Conservation (phyloP, 1,140 invertebrate species). For the Brachionus sp. region DNA sequence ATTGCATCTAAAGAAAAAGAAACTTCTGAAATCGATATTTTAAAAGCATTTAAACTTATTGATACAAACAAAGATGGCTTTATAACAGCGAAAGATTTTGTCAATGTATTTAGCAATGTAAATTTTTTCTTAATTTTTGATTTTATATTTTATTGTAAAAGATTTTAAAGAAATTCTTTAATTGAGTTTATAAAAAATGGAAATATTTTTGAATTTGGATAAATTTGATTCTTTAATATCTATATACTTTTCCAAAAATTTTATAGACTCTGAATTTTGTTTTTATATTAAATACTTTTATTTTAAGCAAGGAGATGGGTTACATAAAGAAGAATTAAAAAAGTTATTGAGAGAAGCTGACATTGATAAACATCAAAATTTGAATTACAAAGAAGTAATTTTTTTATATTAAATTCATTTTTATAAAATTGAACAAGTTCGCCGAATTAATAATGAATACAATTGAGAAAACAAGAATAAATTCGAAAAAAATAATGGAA, state of each 20-base stretch:
- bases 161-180: too few relatives aligned
- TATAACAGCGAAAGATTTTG: neutral
- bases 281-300: neutral
- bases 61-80: slow-evolving; percentile 13
- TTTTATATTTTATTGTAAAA: too few relatives aligned
- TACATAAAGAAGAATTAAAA: neutral
- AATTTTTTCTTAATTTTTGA: neutral
- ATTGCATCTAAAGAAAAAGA: neutral
- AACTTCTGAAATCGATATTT: neutral
- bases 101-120: neutral
- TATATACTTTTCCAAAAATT: too few relatives aligned
- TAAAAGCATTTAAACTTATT: slow-evolving; percentile 21
- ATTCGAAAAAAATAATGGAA: neutral
- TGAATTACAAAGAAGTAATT: slow-evolving; percentile 3
- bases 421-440: neutral
- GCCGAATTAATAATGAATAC: neutral
- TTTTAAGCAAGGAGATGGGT: neutral
- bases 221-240: too few relatives aligned
- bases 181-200: too few relatives aligned
- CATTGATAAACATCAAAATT: neutral
- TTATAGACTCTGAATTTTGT: neutral
- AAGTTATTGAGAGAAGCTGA: neutral
- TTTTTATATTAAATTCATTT: neutral
- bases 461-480: neutral
- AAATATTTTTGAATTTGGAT: too few relatives aligned